Evolutionary conservation across 2,888 invertebrate species (phyloP).

Genomic region (Dryobotodes eremita): DNA sequence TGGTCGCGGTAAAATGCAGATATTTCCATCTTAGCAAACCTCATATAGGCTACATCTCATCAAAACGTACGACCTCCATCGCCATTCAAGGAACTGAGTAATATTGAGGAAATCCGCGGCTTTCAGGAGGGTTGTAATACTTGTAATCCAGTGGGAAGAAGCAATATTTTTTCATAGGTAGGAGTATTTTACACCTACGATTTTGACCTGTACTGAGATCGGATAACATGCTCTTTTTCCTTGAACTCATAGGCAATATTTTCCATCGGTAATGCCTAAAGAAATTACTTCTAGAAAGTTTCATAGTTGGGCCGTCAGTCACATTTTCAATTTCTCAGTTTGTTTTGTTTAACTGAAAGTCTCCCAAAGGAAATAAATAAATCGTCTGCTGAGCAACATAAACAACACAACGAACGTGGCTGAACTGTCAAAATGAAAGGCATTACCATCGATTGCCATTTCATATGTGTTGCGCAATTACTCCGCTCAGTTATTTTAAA

Average conservation of each 20-base stretch:
- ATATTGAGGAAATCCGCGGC: constrained; percentile 59
- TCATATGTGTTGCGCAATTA: background rate
- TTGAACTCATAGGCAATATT: background rate
- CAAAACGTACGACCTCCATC: constrained; percentile 65
- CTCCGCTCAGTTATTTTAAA: background rate
- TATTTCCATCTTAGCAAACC: constrained; percentile 64
- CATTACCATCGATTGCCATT: background rate
- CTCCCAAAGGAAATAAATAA: no score
- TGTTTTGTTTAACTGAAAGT: no score
- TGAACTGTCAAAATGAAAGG: background rate
- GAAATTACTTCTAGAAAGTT: no score
- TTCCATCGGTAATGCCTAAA: background rate
- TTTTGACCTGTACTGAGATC: background rate
- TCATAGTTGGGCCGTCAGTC: no score
- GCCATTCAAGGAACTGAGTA: constrained; percentile 61
- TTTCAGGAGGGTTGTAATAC: constrained; percentile 23
- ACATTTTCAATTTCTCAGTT: no score
- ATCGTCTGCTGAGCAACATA: background rate
- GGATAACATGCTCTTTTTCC: background rate
- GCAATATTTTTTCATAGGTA: background rate
- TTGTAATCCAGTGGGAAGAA: constrained; percentile 34
- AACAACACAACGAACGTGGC: no score
- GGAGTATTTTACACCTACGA: background rate
- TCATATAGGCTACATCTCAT: constrained; percentile 68
- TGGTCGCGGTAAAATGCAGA: constrained; percentile 46